Percentiles rank a stretch among this genome's conserved stretches.
Evolutionary conservation across 37 sponge, comb jelly and placozoan genomes (phyloP).

Genomic region (Amphimedon queenslandica): DNA sequence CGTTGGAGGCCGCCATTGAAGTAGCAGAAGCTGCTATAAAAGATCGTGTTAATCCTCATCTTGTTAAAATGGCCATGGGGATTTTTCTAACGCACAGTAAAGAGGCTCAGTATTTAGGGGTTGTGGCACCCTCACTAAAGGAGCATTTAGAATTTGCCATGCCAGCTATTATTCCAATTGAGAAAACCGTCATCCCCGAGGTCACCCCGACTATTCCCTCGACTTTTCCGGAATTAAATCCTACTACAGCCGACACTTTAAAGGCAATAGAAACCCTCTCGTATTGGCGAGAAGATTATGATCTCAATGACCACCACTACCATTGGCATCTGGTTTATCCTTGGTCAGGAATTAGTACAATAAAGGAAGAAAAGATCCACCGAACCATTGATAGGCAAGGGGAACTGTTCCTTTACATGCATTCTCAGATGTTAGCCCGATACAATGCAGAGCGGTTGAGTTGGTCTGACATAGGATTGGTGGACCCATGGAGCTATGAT

Average conservation of each 20-base stretch:
- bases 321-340: constrained; percentile 29
- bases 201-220: background rate
- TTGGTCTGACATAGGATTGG: constrained; percentile 9
- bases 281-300: constrained; percentile 18
- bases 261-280: background rate
- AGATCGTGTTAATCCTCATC: background rate
- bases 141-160: background rate
- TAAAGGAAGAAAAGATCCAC: background rate
- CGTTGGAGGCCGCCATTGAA: too few relatives aligned
- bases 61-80: background rate
- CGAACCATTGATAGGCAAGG: constrained; percentile 19
- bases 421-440: constrained; percentile 26
- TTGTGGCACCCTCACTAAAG: constrained; percentile 1
- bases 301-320: constrained; percentile 16
- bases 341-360: too few relatives aligned
- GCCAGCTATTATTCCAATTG: background rate
- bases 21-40: too few relatives aligned
- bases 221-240: too few relatives aligned
- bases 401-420: constrained; percentile 37
- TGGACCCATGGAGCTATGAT: constrained; percentile 5
- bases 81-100: constrained; percentile 9
- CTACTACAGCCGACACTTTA: background rate
- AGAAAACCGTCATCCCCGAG: too few relatives aligned
- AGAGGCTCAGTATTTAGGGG: background rate
- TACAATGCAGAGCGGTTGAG: constrained; percentile 19